Conservation (phyloP, 2,888 invertebrate species). For the Noctua pronuba region DNA sequence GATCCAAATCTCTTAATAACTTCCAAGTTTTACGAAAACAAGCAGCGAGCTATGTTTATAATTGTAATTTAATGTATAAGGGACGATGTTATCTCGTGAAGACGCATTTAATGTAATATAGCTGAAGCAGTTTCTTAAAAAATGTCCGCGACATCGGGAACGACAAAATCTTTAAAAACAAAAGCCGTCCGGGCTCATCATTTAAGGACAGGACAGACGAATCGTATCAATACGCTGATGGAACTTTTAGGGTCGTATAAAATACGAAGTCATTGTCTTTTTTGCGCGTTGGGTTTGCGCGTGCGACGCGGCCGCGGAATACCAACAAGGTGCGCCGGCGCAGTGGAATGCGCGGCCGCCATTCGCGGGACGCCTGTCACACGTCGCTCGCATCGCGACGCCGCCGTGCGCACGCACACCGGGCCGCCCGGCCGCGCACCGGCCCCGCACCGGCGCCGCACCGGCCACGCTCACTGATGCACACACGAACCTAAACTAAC, state of each 20-base stretch:
- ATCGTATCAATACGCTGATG: slow-evolving; percentile 85
- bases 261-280: slow-evolving; percentile 88
- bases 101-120: slow-evolving; percentile 63
- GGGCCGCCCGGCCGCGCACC: neutral
- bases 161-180: slow-evolving; percentile 78
- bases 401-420: slow-evolving; percentile 36
- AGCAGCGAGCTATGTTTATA: slow-evolving; percentile 28
- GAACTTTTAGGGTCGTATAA: slow-evolving; percentile 87
- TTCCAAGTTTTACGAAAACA: slow-evolving; percentile 25
- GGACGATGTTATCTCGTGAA: slow-evolving; percentile 58
- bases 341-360: slow-evolving; percentile 70
- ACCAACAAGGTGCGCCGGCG: slow-evolving; percentile 82
- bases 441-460: neutral
- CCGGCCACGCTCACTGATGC: slow-evolving; percentile 33
- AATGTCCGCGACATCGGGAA: slow-evolving; percentile 70
- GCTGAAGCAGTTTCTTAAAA: slow-evolving; percentile 65
- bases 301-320: slow-evolving; percentile 82
- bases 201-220: slow-evolving; percentile 77
- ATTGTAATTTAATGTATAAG: slow-evolving; percentile 54
- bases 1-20: slow-evolving; percentile 26
- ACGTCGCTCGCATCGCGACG: slow-evolving; percentile 66
- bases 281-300: slow-evolving; percentile 85
- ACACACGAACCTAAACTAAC: slow-evolving; percentile 70
- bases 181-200: slow-evolving; percentile 73
- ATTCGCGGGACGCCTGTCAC: slow-evolving; percentile 66